Evolutionary conservation across 2,113 vertebrate genomes (phyloP).

Genomic region (Podocnemis expansa): DNA sequence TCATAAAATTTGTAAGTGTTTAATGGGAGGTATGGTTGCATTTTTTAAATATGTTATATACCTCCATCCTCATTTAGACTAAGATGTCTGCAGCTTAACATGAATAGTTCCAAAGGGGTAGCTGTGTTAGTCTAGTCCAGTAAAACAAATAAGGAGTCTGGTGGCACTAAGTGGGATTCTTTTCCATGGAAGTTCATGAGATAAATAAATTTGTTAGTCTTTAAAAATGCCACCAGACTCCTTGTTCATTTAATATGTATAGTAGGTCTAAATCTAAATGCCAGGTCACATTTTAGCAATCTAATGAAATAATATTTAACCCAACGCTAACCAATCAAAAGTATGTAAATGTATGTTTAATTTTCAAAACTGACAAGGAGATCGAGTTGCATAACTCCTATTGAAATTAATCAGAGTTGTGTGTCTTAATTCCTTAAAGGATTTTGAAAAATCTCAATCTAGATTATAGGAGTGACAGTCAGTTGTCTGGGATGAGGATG

Average conservation of each 20-base stretch:
- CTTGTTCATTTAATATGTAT: too few relatives aligned
- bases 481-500: not conserved
- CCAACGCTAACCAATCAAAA: not conserved
- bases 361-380: not conserved
- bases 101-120: too few relatives aligned
- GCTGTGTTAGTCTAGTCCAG: too few relatives aligned
- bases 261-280: not conserved
- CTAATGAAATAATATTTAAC: not conserved
- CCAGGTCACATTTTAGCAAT: not conserved
- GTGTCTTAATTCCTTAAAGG: not conserved
- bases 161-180: too few relatives aligned
- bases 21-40: not conserved
- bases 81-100: not conserved
- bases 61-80: not conserved
- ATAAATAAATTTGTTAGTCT: too few relatives aligned
- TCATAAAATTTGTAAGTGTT: not conserved
- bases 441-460: slow-evolving; percentile 2
- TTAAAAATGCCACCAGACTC: too few relatives aligned
- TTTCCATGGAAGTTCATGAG: too few relatives aligned
- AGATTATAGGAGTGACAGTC: not conserved
- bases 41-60: not conserved
- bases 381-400: not conserved
- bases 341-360: not conserved
- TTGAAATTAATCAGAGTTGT: not conserved
- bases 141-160: too few relatives aligned